Evolutionary conservation across 2,797 vertebrate species (phyloP).

Genomic region (Myotis pilosus): DNA sequence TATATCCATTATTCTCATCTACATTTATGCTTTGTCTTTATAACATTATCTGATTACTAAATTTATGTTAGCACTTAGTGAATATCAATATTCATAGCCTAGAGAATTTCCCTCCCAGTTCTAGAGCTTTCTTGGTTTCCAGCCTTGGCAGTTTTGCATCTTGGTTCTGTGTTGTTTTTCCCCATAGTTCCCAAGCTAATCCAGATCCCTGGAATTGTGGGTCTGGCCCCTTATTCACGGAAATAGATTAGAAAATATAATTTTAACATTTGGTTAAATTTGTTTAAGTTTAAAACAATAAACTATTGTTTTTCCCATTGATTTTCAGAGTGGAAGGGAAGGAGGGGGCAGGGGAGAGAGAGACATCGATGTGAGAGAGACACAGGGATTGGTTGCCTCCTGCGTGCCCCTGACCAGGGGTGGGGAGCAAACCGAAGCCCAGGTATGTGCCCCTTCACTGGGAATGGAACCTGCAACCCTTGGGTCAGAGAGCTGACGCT

Average conservation of each 20-base stretch:
- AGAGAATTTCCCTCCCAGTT: neutral
- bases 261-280: neutral
- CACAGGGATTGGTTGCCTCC: too few relatives aligned
- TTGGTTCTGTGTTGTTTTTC: neutral
- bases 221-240: neutral
- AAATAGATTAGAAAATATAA: constrained; percentile 10
- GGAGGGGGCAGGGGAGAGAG: too few relatives aligned
- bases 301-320: neutral
- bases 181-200: neutral
- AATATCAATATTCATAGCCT: neutral
- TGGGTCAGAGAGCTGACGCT: too few relatives aligned
- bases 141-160: neutral
- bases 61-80: neutral
- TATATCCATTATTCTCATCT: neutral
- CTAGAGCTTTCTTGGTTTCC: neutral
- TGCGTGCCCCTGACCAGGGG: too few relatives aligned
- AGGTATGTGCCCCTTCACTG: too few relatives aligned
- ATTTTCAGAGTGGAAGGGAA: too few relatives aligned
- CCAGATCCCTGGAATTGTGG: neutral
- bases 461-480: too few relatives aligned
- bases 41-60: constrained; percentile 13
- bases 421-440: too few relatives aligned
- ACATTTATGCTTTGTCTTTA: constrained; percentile 23
- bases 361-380: neutral
- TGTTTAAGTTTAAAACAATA: neutral